These are phyloP conservation scores for Oceanodroma leucorhoa DNA, from an alignment of 2,797 vertebrate species.

Conservation along the genomic window DNA sequence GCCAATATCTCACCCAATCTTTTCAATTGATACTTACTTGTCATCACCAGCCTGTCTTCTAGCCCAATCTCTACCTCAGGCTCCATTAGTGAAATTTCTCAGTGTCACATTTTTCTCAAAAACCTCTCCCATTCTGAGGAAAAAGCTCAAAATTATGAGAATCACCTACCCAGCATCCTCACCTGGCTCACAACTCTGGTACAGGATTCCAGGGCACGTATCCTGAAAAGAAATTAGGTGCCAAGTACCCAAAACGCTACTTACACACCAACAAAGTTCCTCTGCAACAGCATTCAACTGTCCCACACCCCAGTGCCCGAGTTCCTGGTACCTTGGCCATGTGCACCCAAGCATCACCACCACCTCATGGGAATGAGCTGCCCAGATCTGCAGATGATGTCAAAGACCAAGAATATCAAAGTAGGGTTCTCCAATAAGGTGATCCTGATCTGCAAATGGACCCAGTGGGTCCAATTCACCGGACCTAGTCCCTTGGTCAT, in stretches of 20 bases:
- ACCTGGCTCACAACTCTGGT: neutral
- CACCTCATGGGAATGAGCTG: neutral
- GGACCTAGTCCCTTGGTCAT: neutral
- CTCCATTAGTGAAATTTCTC: neutral
- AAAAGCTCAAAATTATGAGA: neutral
- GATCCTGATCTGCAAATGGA: neutral
- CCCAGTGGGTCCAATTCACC: neutral
- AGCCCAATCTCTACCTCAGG: neutral
- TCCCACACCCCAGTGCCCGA: accelerated
- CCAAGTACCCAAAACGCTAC: neutral
- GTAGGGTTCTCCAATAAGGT: neutral
- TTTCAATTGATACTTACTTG: neutral
- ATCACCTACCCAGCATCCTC: neutral
- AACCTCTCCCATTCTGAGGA: neutral
- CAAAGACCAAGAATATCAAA: neutral
- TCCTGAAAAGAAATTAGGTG: neutral
- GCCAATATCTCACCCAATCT: neutral
- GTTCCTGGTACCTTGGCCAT: neutral
- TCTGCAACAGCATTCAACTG: neutral
- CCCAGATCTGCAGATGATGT: neutral
- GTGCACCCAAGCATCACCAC: neutral
- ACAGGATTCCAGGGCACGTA: neutral
- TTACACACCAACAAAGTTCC: neutral
- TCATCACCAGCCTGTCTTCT: neutral
- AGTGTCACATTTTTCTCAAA: neutral